Conservation (phyloP, 2,888 invertebrate species). For the Hermaeophaga mercurialis region DNA sequence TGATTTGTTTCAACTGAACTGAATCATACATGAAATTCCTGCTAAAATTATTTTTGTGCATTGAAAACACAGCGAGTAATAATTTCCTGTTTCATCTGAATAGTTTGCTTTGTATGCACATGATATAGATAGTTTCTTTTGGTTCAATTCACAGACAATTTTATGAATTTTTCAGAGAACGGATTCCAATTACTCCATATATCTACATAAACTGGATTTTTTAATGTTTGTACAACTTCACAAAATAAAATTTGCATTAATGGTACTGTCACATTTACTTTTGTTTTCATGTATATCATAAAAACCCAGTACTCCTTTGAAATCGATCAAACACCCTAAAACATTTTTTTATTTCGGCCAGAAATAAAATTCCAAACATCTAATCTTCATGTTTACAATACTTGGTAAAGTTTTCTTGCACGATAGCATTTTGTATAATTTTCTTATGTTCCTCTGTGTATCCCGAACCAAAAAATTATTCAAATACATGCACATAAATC, state of each 20-base stretch:
- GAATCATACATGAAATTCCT: conserved; percentile 12
- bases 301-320: too few species aligned
- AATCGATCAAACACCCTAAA: too few species aligned
- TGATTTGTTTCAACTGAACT: conserved; percentile 13
- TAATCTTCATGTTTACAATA: conserved; percentile 22
- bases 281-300: too few species aligned
- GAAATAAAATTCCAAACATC: conserved; percentile 12
- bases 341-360: not conserved
- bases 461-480: conserved; percentile 14
- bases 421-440: conserved; percentile 21
- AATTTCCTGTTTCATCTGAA: conserved; percentile 3
- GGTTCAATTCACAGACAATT: too few species aligned
- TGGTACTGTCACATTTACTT: too few species aligned
- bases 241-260: too few species aligned
- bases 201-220: too few species aligned
- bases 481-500: conserved; percentile 31
- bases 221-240: too few species aligned
- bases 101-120: not conserved
- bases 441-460: conserved; percentile 20
- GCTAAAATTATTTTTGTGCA: conserved; percentile 14
- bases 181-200: too few species aligned
- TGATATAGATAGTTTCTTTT: too few species aligned
- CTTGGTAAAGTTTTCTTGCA: conserved; percentile 15
- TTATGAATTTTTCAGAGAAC: too few species aligned
- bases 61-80: conserved; percentile 10